Base-by-base conservation (phyloP, 2,888 invertebrate species). In the Microctonus hyperodae region DNA sequence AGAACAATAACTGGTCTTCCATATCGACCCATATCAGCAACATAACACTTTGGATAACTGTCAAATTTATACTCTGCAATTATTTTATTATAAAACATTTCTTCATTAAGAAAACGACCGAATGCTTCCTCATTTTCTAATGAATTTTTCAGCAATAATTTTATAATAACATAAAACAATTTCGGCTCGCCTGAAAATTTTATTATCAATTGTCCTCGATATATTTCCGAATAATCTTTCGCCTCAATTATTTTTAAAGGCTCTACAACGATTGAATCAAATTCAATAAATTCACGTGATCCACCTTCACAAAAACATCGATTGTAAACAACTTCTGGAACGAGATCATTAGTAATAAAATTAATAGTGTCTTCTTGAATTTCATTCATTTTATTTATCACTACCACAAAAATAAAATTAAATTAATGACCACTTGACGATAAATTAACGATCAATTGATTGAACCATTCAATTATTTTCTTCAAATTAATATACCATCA, bases 281-380 rank as follows among this genome's bases (percentile, higher is more conserved):
- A 74, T 53, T 83, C 82, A 28, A 83, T 78, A 56, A 82, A 83
- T 69, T 83, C 83, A 0, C 83, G 75, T 2, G 83, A 83, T 25
- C 67, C 72, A 0, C 70, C 0, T 31, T 79, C 78, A 66, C 83
- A 83, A 68, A 83, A 83, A 35, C 77, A 79, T 25, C 83, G 78
- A 67, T 79, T 70, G 37, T 78, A 64, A 5, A 82, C 79, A 76
- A 82, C 78, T 62, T 83, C 80, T 16, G 81, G 80, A 22, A 83
- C 35, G 11, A 83, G 70, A 1, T 78, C 75, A 3, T 58, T 61
- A 59, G 75, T 71, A 68, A 83, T 77, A 61, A 78, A 82, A 9
- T 67, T 67, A 35, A 74, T 65, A 37, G 74, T 73, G 2, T 72
- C 68, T 50, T 73, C 65, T 16, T 63, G 51, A 16, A 28, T 33